Base-by-base conservation (phyloP, 92 coral and sea anemone species). In the Umimayanthus kanabou region DNA sequence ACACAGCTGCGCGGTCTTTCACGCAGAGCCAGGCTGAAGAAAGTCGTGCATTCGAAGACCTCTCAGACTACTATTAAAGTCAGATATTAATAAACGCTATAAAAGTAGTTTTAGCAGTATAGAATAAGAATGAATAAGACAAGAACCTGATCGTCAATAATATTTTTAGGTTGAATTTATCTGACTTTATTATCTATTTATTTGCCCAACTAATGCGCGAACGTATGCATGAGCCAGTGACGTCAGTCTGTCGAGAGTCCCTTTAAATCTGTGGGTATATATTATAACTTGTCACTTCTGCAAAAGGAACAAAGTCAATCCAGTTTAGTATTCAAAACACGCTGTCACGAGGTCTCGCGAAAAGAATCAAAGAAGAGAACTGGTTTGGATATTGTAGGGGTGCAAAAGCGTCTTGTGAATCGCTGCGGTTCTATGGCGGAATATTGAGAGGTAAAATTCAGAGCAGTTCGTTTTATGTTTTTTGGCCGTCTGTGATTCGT, bases 321-420 rank as follows among this genome's bases (percentile, higher is more conserved):
- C 65, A 78, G 47, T 78, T 50, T 50, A 15, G 66, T 43, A n/a
- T 25, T 78, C 82, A 78, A 78, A 78, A 78, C 67, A 78, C 82
- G 16, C 18, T n/a, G 65, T 45, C 82, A 78, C 65, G 66, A 45
- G 82, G 82, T 45, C 81, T 9, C 6, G 18, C 61, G 82, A 40
- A 25, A 45, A 50, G 81, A 43, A 39, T 49, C 18, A 78, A 50
- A 18, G 64, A 78, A 45, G 43, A 78, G 9, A n/a, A 23, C 64
- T 53, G 64, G 37, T 49, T 26, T 50, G 82, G 57, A 18, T 16
- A 28, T 78, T 50, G 18, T 29, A n/a, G 10, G 66, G 50, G 50
- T 39, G 50, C 28, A 10, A 39, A 10, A 78, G n/a, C 20, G 2
- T 3, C 37, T 29, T 78, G 65, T 29, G 2, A 45, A 6, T 78